Evolutionary conservation across 2,888 invertebrate species (phyloP).

Genomic region (Dascillus cervinus): DNA sequence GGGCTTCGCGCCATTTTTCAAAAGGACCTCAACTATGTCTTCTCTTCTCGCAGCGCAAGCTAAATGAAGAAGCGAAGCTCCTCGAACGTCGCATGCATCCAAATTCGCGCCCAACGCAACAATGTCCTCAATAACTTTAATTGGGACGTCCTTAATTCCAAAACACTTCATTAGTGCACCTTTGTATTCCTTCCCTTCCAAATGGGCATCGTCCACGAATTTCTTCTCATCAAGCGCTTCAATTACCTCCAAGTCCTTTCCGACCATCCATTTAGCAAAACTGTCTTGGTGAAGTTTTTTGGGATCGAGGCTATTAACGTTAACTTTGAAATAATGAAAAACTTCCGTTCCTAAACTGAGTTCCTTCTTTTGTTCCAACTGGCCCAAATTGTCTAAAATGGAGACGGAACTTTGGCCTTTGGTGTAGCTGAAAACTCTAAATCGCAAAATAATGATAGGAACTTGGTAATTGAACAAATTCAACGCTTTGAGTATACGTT

Average conservation of each 20-base stretch:
- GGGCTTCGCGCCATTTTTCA: slow-evolving; percentile 6
- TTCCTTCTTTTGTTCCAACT: too few species aligned
- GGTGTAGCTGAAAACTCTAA: too few species aligned
- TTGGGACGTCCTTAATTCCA: slow-evolving; percentile 2
- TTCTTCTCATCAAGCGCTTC: slow-evolving; percentile 11
- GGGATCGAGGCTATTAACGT: too few species aligned
- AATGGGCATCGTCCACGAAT: slow-evolving; percentile 7
- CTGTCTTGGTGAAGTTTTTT: slow-evolving; percentile 6
- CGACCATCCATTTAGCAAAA: too few species aligned
- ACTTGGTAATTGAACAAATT: too few species aligned
- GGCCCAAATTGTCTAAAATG: too few species aligned
- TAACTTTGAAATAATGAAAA: too few species aligned
- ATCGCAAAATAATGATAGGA: too few species aligned
- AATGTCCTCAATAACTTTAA: slow-evolving; percentile 6
- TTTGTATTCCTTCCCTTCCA: not conserved
- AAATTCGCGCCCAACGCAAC: slow-evolving; percentile 6
- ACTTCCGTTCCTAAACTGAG: too few species aligned
- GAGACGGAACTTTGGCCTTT: too few species aligned
- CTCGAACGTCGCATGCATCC: slow-evolving; percentile 5
- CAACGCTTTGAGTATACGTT: too few species aligned
- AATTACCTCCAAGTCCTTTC: too few species aligned
- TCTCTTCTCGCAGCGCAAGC: slow-evolving; percentile 6
- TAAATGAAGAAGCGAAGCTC: slow-evolving; percentile 4
- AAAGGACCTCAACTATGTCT: slow-evolving; percentile 7
- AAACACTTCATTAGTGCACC: slow-evolving; percentile 6